Evolutionary conservation across 2,113 vertebrate genomes (phyloP).

Genomic region (Muscicapa adusta): DNA sequence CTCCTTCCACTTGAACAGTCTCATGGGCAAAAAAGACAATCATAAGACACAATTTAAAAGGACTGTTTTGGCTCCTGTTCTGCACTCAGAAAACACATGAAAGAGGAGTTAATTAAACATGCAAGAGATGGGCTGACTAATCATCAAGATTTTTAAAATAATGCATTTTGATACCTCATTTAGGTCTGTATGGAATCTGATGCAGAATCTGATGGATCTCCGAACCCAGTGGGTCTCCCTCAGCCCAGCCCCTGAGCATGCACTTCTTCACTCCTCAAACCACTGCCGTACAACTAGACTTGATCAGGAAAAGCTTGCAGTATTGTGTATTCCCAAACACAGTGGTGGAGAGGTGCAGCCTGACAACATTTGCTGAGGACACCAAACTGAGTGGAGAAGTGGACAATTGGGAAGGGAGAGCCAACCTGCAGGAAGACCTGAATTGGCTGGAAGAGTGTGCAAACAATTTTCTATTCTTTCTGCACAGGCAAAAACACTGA

Average conservation of each 20-base stretch:
- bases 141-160: neutral
- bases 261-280: neutral
- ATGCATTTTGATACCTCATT: neutral
- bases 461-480: neutral
- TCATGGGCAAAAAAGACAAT: neutral
- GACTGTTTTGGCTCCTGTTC: neutral
- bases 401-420: neutral
- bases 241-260: neutral
- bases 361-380: neutral
- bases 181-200: neutral
- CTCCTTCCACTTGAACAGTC: neutral
- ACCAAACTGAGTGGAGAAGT: neutral
- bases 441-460: neutral
- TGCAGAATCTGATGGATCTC: neutral
- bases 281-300: accelerated
- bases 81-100: neutral
- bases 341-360: neutral
- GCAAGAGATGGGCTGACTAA: neutral
- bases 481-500: neutral
- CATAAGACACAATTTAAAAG: neutral
- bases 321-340: neutral
- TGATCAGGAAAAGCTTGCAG: neutral
- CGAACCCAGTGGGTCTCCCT: neutral
- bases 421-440: neutral
- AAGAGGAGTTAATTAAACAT: neutral